Conservation (phyloP, 1,140 invertebrate species). For the Pseudachorutes palmiensis region DNA sequence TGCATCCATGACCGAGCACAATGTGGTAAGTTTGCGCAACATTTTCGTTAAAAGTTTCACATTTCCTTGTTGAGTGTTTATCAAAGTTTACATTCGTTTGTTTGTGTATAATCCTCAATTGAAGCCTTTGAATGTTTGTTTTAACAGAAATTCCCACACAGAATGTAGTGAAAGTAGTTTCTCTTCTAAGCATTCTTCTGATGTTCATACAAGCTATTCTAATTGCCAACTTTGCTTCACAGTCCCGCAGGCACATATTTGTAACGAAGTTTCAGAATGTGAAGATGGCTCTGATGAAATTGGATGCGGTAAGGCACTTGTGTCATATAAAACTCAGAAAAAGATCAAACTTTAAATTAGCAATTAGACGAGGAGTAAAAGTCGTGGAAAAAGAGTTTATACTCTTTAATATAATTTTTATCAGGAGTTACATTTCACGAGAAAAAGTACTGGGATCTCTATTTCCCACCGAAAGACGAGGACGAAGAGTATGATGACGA, state of each 20-base stretch:
- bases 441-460: conserved; percentile 4
- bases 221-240: not conserved
- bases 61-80: not conserved
- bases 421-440: not conserved
- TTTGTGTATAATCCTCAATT: not conserved
- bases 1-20: not conserved
- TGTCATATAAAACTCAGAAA: not conserved
- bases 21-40: not conserved
- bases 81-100: not conserved
- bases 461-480: conserved; percentile 8
- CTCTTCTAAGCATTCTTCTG: no score
- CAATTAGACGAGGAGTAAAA: not conserved
- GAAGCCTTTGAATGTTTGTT: not conserved
- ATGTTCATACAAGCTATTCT: no score
- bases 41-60: not conserved
- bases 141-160: not conserved
- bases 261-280: not conserved
- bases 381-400: not conserved
- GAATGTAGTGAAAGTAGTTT: not conserved
- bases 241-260: not conserved
- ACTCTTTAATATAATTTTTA: not conserved
- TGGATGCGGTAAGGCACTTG: not conserved
- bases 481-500: not conserved
- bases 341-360: not conserved
- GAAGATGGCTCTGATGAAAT: not conserved